A percentile compares a stretch with the other conserved stretches of the same genome.
Conservation (phyloP, 2,113 vertebrate species). For the Ia io region DNA sequence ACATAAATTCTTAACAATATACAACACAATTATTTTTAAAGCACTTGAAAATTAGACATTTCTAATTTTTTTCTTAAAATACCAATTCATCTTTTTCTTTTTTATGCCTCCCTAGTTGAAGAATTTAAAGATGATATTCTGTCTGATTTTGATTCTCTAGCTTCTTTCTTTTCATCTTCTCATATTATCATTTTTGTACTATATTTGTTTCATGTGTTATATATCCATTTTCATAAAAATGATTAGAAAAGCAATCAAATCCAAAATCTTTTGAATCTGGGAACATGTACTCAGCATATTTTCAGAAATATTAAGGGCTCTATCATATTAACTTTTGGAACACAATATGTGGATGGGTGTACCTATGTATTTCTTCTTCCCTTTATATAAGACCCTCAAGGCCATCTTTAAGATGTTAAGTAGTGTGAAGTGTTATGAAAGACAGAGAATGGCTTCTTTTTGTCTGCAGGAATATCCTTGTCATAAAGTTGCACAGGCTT, state of each 20-base stretch:
- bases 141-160: background rate
- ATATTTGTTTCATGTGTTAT: background rate
- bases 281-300: conserved; percentile 35
- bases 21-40: background rate
- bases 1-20: background rate
- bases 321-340: conserved; percentile 42
- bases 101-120: background rate
- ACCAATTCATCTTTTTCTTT: background rate
- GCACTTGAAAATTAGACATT: background rate
- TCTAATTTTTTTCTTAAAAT: background rate
- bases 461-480: conserved; percentile 37
- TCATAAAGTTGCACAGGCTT: conserved; percentile 38
- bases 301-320: conserved; percentile 54
- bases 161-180: background rate
- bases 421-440: conserved; percentile 66
- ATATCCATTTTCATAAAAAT: background rate
- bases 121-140: background rate
- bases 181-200: background rate
- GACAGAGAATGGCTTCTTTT: background rate
- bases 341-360: background rate
- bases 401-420: conserved; percentile 36
- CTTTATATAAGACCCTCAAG: conserved; percentile 32
- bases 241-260: conserved; percentile 46
- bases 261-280: conserved; percentile 46
- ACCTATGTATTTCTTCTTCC: conserved; percentile 11